A percentile compares a stretch with the other conserved stretches of the same genome.
phyloP scores from a whole-genome alignment of 2,888 invertebrate species.

The Ormyrus thymus region DNA sequence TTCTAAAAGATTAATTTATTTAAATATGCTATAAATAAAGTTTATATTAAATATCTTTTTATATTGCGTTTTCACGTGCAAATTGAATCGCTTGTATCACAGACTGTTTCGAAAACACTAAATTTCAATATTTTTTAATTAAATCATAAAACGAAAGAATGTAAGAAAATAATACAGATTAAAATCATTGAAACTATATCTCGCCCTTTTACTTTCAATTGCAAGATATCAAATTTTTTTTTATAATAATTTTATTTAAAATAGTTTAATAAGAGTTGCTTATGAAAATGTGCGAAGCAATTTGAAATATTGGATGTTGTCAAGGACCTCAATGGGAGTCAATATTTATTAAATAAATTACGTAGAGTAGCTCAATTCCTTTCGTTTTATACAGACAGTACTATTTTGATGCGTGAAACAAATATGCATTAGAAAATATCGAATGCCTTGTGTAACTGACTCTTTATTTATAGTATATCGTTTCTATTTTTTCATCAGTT shows the following conservation, averaged over 20 bases:
- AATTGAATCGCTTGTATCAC: constrained; percentile 54
- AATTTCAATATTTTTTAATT: constrained; percentile 23
- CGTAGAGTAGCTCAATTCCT: constrained; percentile 46
- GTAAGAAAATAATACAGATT: constrained; percentile 38
- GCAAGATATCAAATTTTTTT: not conserved
- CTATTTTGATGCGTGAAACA: constrained; percentile 34
- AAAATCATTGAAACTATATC: constrained; percentile 33
- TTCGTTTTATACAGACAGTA: constrained; percentile 49
- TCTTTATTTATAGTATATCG: constrained; percentile 7
- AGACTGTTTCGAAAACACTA: constrained; percentile 43
- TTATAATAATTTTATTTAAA: not conserved
- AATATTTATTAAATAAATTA: constrained; percentile 64
- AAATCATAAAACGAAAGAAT: constrained; percentile 45
- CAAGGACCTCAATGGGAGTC: constrained; percentile 61
- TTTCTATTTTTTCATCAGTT: too few species aligned
- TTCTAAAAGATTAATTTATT: too few species aligned
- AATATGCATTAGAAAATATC: constrained; percentile 26
- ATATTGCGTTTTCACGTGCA: constrained; percentile 31
- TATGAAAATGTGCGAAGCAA: constrained; percentile 47
- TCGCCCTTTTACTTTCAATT: constrained; percentile 33
- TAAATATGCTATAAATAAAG: not conserved
- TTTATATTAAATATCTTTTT: constrained; percentile 34
- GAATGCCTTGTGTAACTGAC: constrained; percentile 30
- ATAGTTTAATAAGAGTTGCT: not conserved
- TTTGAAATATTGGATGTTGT: constrained; percentile 58